Conservation (phyloP, 1,140 invertebrate species). For the Drosophila equinoxialis region DNA sequence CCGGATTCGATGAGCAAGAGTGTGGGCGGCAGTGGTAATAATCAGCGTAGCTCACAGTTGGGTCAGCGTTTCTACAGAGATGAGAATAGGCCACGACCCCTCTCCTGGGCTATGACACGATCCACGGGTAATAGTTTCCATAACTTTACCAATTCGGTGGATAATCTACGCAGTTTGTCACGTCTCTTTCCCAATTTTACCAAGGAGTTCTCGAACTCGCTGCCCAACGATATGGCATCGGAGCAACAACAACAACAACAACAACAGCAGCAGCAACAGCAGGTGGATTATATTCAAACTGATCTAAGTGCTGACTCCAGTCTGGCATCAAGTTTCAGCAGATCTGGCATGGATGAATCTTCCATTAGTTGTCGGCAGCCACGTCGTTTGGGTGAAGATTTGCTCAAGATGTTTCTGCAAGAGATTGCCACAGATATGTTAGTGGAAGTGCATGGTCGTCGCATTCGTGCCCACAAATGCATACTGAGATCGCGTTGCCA, state of each 20-base stretch:
- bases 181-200: constrained; percentile 83
- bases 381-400: constrained; percentile 90
- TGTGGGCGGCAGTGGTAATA: constrained; percentile 62
- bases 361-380: constrained; percentile 83
- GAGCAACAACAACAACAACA: constrained; percentile 59
- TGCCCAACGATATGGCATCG: constrained; percentile 70
- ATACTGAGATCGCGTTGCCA: constrained; percentile 94
- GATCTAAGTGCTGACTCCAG: constrained; percentile 80
- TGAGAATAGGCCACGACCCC: constrained; percentile 84
- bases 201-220: constrained; percentile 79
- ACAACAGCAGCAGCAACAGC: constrained; percentile 48
- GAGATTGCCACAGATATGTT: constrained; percentile 93
- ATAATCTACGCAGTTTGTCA: constrained; percentile 79
- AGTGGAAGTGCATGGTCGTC: constrained; percentile 90
- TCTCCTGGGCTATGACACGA: constrained; percentile 85
- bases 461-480: constrained; percentile 94
- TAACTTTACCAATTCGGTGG: constrained; percentile 81
- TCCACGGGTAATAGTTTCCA: constrained; percentile 83
- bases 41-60: constrained; percentile 75
- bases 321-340: constrained; percentile 79
- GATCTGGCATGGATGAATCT: constrained; percentile 82
- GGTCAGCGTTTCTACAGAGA: constrained; percentile 84
- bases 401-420: constrained; percentile 94
- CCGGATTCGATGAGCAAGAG: constrained; percentile 77
- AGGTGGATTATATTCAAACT: constrained; percentile 77